Evolutionary conservation across 2,797 vertebrate species (phyloP), one percentile per base, ranked within the genome.

Genomic region (Rhinichthys osculus): DNA sequence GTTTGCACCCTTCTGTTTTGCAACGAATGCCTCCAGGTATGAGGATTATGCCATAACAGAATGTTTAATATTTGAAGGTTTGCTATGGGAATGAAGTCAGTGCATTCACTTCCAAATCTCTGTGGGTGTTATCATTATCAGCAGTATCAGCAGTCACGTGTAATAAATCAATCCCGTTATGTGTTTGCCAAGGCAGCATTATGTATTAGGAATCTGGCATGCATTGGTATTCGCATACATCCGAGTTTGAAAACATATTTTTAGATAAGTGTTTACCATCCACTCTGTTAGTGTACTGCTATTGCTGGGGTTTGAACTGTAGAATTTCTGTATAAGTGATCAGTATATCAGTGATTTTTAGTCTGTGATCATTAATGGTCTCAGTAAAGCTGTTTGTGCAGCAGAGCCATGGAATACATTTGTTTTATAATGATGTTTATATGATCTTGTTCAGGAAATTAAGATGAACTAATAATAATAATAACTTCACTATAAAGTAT

Each of bases 61-160:
- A 84, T 77, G 62, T 50, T 54, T 77, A 42, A 54, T 67, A 67
- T 83, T 83, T 74, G 4, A 76, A 76, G 72, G 42, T 76, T 66
- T 77, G 21, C 52, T 54, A 67, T 76, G 33, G 35, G 42, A 83
- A 66, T 83, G 9, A 52, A 27, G 44, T 66, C 71, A 52, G 11
- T 27, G 57, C 42, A 73, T 42, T 70, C 9, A 44, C 6, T 42
- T 62, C 19, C 35, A 72, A 72, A n/a, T 66, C 3, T 44, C 10
- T 83, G 33, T 40, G 21, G 33, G 40, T 30, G n/a, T 64, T 79
- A 47, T 79, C 59, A 14, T 64, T 66, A 79, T 79, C 59, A 66
- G 40, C 5, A 44, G 44, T 66, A 79, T 79, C 59, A 66, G 40
- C 5, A 44, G 44, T 38, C 30, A 67, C 21, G 3, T 76, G 27